Percentiles rank a stretch among this genome's conserved stretches.
phyloP scores from a whole-genome alignment of 2,113 vertebrate species.

The Bungarus multicinctus region DNA sequence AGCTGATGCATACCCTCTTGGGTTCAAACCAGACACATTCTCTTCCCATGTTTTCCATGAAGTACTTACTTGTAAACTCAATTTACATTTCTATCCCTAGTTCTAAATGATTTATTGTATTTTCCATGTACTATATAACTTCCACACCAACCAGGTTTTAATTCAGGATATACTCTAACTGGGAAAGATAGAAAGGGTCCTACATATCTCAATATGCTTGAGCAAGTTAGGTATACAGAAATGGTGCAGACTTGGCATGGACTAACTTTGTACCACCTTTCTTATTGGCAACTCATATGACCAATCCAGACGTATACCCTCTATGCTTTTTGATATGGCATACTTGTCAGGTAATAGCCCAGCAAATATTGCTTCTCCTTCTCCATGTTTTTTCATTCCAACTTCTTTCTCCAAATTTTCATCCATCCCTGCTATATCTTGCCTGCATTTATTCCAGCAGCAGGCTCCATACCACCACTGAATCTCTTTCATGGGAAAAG shows the following conservation, averaged over 20 bases:
- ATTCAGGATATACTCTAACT: background rate
- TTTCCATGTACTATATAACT: background rate
- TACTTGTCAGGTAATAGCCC: background rate
- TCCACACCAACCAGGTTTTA: background rate
- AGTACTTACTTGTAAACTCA: background rate
- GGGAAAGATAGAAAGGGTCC: background rate
- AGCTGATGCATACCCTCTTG: background rate
- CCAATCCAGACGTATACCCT: background rate
- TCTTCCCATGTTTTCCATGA: background rate
- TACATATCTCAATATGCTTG: background rate
- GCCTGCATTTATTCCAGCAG: background rate
- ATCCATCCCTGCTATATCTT: background rate
- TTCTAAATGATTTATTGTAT: background rate
- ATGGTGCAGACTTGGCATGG: background rate
- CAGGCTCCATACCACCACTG: background rate
- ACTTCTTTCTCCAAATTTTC: no score
- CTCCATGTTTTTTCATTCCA: background rate
- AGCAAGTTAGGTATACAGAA: background rate
- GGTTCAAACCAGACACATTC: background rate
- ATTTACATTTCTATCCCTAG: background rate
- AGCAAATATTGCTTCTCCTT: background rate
- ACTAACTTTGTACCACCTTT: background rate
- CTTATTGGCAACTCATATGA: background rate
- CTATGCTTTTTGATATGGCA: background rate
- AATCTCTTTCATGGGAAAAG: background rate